Evolutionary conservation across 2,113 vertebrate genomes (phyloP), one percentile per base, ranked within the genome.

Genomic region (Phodopus roborovskii): DNA sequence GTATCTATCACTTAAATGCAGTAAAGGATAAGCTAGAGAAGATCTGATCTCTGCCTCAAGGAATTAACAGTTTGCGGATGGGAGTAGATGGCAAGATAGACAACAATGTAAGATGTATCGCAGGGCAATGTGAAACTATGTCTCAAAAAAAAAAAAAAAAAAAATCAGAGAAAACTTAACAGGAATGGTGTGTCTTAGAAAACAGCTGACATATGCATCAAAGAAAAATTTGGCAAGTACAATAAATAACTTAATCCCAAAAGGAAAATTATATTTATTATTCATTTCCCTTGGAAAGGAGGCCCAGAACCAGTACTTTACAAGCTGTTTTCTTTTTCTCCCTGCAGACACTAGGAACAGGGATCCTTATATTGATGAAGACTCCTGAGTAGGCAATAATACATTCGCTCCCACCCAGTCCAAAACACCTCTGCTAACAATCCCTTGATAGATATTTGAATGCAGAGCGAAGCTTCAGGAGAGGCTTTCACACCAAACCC

Each of bases 301-400:
- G 60, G 45, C 45, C 45, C 3, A 64, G 56, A 20, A 71, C 33
- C 24, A 36, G 83, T 36, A 71, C 36, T 71, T 71, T 71, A 36
- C 28, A 78, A n/a, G 45, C 42, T 87, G 78, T 82, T 68, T n/a
- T 94, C 77, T 93, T 70, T 93, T n/a, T 81, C 39, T 75, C 3
- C 71, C 66, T 90, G 7, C 0, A 1, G 53, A 87, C 42, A 89
- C 64, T 24, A 60, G 36, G 36, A n/a, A 13, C 26, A 48, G 45
- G 82, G n/a, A 12, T 64, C 83, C 75, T 92, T 73, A 77, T 86
- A 53, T 0, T 48, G 48, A 88, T 3, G 74, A 64, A 82, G 62
- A 88, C 30, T 70, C 7, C 82, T 33, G 89, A 90, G 86, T 60
- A 26, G 53, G 45, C 36, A 26, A 53, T 4, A 28, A 60, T 11